Conservation (phyloP, 2,113 vertebrate genomes). For the Calypte anna region DNA sequence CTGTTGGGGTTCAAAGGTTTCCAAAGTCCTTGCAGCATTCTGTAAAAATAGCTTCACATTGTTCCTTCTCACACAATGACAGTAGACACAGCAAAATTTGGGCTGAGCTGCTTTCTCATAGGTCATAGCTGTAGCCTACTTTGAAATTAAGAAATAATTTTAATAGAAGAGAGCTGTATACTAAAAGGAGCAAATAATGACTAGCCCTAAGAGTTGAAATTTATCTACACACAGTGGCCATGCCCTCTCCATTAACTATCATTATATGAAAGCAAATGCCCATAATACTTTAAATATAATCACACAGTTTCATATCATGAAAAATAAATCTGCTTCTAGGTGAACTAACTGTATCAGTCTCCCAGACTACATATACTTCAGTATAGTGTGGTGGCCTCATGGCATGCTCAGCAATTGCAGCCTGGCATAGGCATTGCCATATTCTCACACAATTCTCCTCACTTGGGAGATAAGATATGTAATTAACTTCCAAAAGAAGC, state of each 20-base stretch:
- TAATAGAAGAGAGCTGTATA: background rate
- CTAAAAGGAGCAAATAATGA: background rate
- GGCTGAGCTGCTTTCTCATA: background rate
- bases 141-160: background rate
- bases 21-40: background rate
- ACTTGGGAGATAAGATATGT: background rate
- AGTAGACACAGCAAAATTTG: background rate
- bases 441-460: background rate
- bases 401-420: background rate
- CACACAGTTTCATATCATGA: background rate
- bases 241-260: background rate
- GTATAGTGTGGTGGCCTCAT: fast-evolving
- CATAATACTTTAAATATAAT: background rate
- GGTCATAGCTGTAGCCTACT: background rate
- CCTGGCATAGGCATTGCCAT: fast-evolving
- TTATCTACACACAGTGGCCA: background rate
- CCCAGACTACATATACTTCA: background rate
- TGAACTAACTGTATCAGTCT: background rate
- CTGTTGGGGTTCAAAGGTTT: background rate
- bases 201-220: background rate
- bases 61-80: background rate
- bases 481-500: background rate
- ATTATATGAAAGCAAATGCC: background rate
- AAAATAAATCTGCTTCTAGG: background rate
- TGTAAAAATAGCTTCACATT: background rate